A percentile compares a stretch with the other conserved stretches of the same genome.
These are phyloP conservation scores for Crotophaga sulcirostris DNA, from an alignment of 2,113 vertebrate genomes.

Conservation along the genomic window DNA sequence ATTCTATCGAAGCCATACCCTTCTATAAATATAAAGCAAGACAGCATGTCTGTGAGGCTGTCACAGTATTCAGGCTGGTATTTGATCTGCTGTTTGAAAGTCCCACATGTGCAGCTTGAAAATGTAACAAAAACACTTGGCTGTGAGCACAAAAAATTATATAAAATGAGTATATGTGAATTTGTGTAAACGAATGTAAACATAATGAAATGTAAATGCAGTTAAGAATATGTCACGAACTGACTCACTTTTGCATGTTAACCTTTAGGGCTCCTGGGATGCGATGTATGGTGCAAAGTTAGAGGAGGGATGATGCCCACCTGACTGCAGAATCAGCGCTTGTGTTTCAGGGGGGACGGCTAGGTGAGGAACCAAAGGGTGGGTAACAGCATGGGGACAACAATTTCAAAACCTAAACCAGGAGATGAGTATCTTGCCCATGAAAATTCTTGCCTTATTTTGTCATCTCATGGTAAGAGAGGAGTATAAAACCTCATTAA, in stretches of 20 bases:
- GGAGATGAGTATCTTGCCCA: background rate
- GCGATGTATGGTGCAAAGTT: too few relatives aligned
- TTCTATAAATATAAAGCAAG: background rate
- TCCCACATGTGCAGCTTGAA: background rate
- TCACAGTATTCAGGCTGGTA: background rate
- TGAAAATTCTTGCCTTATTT: background rate
- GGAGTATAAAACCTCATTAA: background rate
- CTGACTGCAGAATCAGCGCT: background rate
- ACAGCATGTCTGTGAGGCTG: background rate
- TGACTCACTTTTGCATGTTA: background rate
- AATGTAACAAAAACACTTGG: background rate
- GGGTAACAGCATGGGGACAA: rapidly evolving
- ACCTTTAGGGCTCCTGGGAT: background rate
- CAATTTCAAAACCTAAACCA: background rate
- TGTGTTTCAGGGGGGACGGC: background rate
- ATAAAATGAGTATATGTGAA: background rate
- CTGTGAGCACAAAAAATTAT: background rate
- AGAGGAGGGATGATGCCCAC: background rate
- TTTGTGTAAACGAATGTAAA: background rate
- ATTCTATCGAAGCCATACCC: background rate
- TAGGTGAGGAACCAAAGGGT: background rate
- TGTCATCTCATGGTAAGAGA: background rate
- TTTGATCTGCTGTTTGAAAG: background rate
- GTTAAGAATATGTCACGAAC: background rate
- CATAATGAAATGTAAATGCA: background rate